Evolutionary conservation across 2,888 invertebrate species (phyloP).

Genomic region (Lycophotia porphyrea): DNA sequence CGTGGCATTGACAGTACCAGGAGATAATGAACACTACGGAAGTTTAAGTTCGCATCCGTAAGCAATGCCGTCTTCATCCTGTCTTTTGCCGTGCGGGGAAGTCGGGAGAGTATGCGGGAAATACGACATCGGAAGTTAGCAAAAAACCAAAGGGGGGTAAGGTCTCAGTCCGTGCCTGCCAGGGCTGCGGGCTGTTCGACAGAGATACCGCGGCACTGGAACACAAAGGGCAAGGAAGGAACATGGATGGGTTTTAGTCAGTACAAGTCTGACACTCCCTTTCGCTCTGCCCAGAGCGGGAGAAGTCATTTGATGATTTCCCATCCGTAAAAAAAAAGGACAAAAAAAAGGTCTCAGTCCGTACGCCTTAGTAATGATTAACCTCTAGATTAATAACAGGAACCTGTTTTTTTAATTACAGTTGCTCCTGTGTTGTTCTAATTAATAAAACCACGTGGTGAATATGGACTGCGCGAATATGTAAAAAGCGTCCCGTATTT

Average conservation of each 20-base stretch:
- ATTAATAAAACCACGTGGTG: neutral
- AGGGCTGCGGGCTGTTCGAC: too few relatives aligned
- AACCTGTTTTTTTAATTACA: neutral
- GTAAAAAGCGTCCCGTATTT: neutral
- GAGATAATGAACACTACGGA: neutral
- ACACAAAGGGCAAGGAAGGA: too few relatives aligned
- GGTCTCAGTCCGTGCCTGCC: neutral
- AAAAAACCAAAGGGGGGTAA: constrained; percentile 3
- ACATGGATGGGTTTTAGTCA: too few relatives aligned
- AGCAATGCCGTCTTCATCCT: neutral
- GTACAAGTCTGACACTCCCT: too few relatives aligned
- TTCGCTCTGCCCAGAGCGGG: too few relatives aligned
- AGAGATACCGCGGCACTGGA: too few relatives aligned
- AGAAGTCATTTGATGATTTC: too few relatives aligned
- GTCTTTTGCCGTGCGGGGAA: neutral
- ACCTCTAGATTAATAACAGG: neutral
- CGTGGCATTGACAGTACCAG: neutral
- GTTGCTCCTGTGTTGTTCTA: neutral
- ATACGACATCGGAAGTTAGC: neutral
- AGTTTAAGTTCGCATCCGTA: constrained; percentile 6
- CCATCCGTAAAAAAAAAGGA: too few relatives aligned
- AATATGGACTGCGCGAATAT: neutral
- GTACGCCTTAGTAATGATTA: neutral
- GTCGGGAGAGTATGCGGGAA: neutral
- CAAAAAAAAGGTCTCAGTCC: too few relatives aligned